Conservation (phyloP, 2,888 invertebrate genomes). For the Heteromurus nitidus region DNA sequence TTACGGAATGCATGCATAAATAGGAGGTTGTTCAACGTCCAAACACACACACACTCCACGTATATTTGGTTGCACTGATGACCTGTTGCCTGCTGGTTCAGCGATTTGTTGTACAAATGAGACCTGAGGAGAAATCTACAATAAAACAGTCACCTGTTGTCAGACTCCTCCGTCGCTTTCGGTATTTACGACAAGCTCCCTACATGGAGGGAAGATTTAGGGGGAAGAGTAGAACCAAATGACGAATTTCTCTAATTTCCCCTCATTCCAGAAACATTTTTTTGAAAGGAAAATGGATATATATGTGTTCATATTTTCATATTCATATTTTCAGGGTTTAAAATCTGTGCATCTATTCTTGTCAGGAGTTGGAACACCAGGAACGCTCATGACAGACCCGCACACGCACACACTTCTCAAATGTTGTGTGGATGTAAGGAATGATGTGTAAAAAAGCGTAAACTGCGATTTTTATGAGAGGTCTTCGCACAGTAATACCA, state of each 20-base stretch:
- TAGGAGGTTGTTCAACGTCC: background rate
- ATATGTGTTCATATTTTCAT: background rate
- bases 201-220: slow-evolving; percentile 62
- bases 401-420: no score
- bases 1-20: slow-evolving; percentile 29
- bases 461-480: background rate
- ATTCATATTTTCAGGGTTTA: no score
- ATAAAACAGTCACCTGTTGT: slow-evolving; percentile 66
- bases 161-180: slow-evolving; percentile 59
- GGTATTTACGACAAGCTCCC: slow-evolving; percentile 66
- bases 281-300: no score
- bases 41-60: background rate
- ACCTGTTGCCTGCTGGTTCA: slow-evolving; percentile 54
- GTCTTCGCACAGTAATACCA: background rate
- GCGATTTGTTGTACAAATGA: slow-evolving; percentile 65
- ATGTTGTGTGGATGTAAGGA: no score
- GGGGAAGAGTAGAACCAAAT: no score
- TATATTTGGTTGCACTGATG: slow-evolving; percentile 44
- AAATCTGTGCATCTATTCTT: no score
- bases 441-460: no score
- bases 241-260: slow-evolving; percentile 49
- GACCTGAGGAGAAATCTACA: slow-evolving; percentile 64
- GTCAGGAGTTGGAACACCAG: no score
- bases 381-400: no score
- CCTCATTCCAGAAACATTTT: slow-evolving; percentile 1